Evolutionary conservation across 2,888 invertebrate genomes (phyloP).

Genomic region (Papilio demoleus): DNA sequence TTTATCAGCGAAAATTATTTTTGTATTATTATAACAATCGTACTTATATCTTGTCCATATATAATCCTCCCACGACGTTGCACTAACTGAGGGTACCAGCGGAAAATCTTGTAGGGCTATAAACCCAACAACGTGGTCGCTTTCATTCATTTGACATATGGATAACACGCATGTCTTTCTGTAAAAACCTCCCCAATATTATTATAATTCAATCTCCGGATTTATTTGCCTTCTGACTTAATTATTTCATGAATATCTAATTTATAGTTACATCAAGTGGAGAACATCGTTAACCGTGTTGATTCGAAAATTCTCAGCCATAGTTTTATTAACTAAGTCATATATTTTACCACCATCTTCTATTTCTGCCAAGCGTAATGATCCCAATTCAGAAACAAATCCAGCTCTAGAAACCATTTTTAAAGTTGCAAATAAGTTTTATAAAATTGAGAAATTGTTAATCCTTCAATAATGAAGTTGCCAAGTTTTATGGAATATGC

Average conservation of each 20-base stretch:
- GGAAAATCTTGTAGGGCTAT: slow-evolving; percentile 77
- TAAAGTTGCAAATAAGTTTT: not conserved
- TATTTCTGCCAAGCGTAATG: slow-evolving; percentile 59
- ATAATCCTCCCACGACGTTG: slow-evolving; percentile 84
- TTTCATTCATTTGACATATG: slow-evolving; percentile 71
- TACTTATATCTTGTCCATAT: slow-evolving; percentile 82
- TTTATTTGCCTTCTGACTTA: not conserved
- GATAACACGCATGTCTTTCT: slow-evolving; percentile 79
- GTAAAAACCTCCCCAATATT: slow-evolving; percentile 45
- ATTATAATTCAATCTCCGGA: not conserved
- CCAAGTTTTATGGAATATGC: slow-evolving; percentile 5
- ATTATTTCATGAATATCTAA: not conserved
- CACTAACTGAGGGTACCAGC: slow-evolving; percentile 80
- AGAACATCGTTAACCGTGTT: slow-evolving; percentile 32
- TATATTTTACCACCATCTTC: slow-evolving; percentile 60
- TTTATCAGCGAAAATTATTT: too few relatives aligned
- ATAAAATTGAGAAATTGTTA: not conserved
- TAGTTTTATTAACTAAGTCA: slow-evolving; percentile 60
- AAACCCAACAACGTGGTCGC: slow-evolving; percentile 64
- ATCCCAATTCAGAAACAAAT: slow-evolving; percentile 55
- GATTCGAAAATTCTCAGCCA: slow-evolving; percentile 66
- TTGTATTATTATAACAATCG: too few relatives aligned
- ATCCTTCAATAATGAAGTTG: slow-evolving; percentile 18
- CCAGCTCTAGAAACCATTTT: slow-evolving; percentile 46
- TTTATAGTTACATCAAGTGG: slow-evolving; percentile 23